Base-by-base conservation (phyloP, 1,140 invertebrate species). In the Campoletis sonorensis region DNA sequence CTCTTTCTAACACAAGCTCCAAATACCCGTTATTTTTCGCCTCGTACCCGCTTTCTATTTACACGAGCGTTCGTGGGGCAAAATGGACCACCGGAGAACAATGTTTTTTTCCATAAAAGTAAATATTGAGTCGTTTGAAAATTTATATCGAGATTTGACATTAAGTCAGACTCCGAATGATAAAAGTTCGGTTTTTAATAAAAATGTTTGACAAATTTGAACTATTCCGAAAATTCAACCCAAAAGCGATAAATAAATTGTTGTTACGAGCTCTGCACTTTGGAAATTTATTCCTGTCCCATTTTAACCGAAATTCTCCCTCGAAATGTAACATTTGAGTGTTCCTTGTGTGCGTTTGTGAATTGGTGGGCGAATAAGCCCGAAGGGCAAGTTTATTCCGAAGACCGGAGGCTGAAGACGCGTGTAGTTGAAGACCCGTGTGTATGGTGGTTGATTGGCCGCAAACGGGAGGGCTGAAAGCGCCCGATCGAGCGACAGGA, bases 361-460 rank as follows among this genome's bases (percentile, higher is more conserved):
- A n/a, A 61, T 67, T 61, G 16, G n/a, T 64, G n/a, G 18, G 27
- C 16, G 58, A 54, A 54, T 51, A 26, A 78, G 37, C 58, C 76
- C 61, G 51, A 33, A 67, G 76, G 76, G 58, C 33, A 78, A 78
- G 76, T 78, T 78, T 78, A 78, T 78, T n/a, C 30, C 58, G 58
- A 78, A 21, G 21, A 18, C 76, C 76, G 58, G 58, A 45, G 76
- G 76, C 61, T 37, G 58, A 84, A 85, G 88, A 86, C 87, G 86
- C 85, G 86, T 87, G 89, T 85, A 33, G 64, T 67, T 26, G 23
- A 16, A n/a, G 26, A 11, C 64, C 86, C 83, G n/a, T 84, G 85
- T 90, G 87, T 89, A 89, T 91, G 88, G 88, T 86, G 86, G 87
- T 89, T 92, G 89, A 91, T 92, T 92, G 90, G 90, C 90, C 89